A percentile compares a stretch with the other conserved stretches of the same genome.
These are phyloP conservation scores for Bombyx huttoni DNA, from an alignment of 2,888 invertebrate species.

Conservation along the genomic window DNA sequence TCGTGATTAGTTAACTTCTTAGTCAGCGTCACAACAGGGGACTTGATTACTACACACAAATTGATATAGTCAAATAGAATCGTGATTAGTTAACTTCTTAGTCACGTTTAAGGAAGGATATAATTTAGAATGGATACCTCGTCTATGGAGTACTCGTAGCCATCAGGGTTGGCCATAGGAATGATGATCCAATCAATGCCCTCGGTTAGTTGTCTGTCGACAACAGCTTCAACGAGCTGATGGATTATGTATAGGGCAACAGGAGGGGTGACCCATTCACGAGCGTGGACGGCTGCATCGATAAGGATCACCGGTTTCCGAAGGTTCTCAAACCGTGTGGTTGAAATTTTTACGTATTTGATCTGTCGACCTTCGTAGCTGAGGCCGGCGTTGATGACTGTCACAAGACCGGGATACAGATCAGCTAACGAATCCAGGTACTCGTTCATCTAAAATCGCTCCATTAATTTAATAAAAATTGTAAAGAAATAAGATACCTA, in stretches of 20 bases:
- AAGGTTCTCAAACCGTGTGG: constrained; percentile 46
- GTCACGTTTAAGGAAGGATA: not conserved
- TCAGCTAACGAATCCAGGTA: constrained; percentile 50
- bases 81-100: no score
- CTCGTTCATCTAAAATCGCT: constrained; percentile 57
- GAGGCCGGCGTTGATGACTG: constrained; percentile 68
- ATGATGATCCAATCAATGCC: constrained; percentile 77
- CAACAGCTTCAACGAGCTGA: constrained; percentile 73
- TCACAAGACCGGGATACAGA: constrained; percentile 58
- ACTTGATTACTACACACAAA: no score
- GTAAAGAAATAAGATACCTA: no score
- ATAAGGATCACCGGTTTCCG: constrained; percentile 72
- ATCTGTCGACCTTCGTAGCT: constrained; percentile 74
- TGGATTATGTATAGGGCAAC: constrained; percentile 78
- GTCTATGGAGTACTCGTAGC: constrained; percentile 77
- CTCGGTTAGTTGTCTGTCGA: constrained; percentile 59
- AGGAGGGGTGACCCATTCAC: constrained; percentile 82
- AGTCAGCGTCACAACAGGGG: no score
- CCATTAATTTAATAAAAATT: no score
- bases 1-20: no score
- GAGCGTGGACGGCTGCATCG: constrained; percentile 76
- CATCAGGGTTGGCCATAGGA: constrained; percentile 80
- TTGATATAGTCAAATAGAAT: no score
- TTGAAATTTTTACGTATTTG: constrained; percentile 73
- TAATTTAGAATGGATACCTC: constrained; percentile 37